Evolutionary conservation across 1,140 invertebrate species (phyloP).

Genomic region (Listronotus oregonensis): DNA sequence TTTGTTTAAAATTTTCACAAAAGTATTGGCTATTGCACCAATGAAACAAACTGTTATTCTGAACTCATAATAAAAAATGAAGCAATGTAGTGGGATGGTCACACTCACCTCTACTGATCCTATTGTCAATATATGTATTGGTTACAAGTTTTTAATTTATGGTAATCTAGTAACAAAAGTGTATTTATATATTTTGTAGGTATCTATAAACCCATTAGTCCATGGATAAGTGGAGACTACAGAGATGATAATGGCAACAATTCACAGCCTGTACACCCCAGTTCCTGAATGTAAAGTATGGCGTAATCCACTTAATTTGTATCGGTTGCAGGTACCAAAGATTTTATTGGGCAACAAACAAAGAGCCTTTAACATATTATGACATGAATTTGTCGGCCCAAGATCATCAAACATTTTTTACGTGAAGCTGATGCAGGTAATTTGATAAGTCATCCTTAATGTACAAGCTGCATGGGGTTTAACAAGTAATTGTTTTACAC

Average conservation of each 20-base stretch:
- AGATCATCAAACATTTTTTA: slow-evolving; percentile 98
- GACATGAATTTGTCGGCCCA: slow-evolving; percentile 99
- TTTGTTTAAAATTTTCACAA: no score
- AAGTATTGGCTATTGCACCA: no score
- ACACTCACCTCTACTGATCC: no score
- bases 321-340: slow-evolving; percentile 93
- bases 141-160: no score
- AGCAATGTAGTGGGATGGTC: no score
- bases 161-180: no score
- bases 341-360: slow-evolving; percentile 88
- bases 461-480: no score
- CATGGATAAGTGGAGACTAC: slow-evolving; percentile 83
- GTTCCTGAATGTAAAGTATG: slow-evolving; percentile 94
- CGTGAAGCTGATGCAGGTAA: slow-evolving; percentile 85
- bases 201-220: slow-evolving; percentile 91
- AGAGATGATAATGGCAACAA: slow-evolving; percentile 54
- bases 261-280: slow-evolving; percentile 57
- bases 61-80: no score
- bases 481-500: no score
- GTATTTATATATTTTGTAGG: no score
- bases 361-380: slow-evolving; percentile 97
- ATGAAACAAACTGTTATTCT: no score
- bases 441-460: neutral
- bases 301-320: slow-evolving; percentile 95
- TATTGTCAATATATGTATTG: no score